Base-by-base conservation (phyloP, 2,888 invertebrate genomes). In the Drosophila pseudotakahashii region DNA sequence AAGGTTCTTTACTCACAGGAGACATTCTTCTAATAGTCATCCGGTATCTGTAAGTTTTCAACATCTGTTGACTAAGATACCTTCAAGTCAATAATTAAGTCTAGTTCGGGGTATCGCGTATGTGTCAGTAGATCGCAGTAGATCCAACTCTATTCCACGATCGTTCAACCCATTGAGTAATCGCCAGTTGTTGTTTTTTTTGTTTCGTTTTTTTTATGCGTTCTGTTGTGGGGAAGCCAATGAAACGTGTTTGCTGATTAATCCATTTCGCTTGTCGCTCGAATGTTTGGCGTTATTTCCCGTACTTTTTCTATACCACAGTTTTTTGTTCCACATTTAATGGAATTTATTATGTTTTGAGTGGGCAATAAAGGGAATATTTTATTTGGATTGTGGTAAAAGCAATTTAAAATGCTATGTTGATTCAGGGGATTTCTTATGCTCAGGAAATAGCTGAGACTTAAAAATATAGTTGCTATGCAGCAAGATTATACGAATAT, bases 291-390 rank as follows among this genome's bases (percentile, higher is more conserved):
- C 83, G 80, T 13, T 86, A 89, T 74, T 78, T 83, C n/a, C 81
- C 90, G 41, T 88, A 89, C 19, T 89, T 89, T 41, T 89, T 83
- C 86, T 32, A 19, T n/a, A 11, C 4, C 6, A 14, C n/a, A 13
- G 10, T 11, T 10, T 16, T 48, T 61, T 48, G n/a, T 14, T 30
- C 55, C 23, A 34, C 32, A 59, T 32, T 7, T 62, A 34, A 34
- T 48, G 23, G 26, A 41, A 62, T 61, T 34, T 10, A n/a, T 47
- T 45, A 62, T 32, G 62, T 34, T 62, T 34, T 44, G 32, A 16
- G 34, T 19, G 11, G 14, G 10, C 4, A 30, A n/a, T 1, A 3
- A 19, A 11, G 19, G 37, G 16, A 34, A 23, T 57, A 19, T 13
- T 2, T 9, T 6, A 11, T 47, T 47, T 36, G 48, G 23, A 7